A percentile compares a stretch with the other conserved stretches of the same genome.
These are phyloP conservation scores for Tangara arthus DNA, from an alignment of 2,797 vertebrate genomes.

Conservation along the genomic window DNA sequence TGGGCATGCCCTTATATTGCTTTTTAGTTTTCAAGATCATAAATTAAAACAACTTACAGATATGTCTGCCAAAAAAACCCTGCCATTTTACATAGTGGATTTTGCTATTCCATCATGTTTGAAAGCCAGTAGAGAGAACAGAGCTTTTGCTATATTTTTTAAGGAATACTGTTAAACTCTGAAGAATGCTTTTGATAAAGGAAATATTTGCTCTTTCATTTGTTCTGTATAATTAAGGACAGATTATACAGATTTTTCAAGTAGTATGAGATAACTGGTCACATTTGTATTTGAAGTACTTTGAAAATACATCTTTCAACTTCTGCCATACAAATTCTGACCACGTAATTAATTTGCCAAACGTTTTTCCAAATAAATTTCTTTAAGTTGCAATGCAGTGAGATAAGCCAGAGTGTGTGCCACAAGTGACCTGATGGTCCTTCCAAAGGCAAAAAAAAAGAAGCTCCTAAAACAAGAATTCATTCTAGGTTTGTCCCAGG, in stretches of 20 bases:
- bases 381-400: not conserved
- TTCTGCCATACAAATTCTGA: not conserved
- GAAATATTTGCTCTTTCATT: not conserved
- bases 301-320: not conserved
- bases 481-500: not conserved
- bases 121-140: not conserved
- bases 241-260: not conserved
- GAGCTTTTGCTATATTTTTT: not conserved
- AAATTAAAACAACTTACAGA: not conserved
- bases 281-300: not conserved
- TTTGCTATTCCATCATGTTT: not conserved
- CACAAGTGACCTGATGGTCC: not conserved
- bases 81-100: not conserved
- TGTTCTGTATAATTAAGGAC: not conserved
- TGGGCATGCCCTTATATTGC: not conserved
- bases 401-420: not conserved
- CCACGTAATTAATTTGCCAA: not conserved
- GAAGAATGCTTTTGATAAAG: not conserved
- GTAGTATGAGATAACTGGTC: not conserved
- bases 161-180: not conserved
- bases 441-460: not conserved
- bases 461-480: not conserved
- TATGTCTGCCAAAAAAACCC: not conserved
- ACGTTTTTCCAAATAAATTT: not conserved
- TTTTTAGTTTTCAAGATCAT: not conserved